Evolutionary conservation across 2,888 invertebrate genomes (phyloP).

Genomic region (Fabriciana adippe): DNA sequence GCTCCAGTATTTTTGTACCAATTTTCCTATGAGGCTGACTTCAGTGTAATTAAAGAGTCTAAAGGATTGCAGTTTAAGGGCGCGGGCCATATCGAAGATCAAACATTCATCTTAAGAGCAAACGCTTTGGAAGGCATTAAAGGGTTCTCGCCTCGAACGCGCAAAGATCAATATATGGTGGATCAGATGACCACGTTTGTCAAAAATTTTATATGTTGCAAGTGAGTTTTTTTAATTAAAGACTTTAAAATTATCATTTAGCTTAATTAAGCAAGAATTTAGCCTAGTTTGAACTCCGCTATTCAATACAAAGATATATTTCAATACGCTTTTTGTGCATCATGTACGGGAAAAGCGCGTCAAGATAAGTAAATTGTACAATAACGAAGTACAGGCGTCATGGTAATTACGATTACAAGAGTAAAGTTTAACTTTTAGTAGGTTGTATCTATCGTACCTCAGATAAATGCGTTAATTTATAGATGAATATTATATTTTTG

Average conservation of each 20-base stretch:
- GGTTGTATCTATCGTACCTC: too few relatives aligned
- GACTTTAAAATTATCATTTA: not conserved
- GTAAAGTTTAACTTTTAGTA: too few relatives aligned
- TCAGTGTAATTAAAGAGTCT: conserved; percentile 70
- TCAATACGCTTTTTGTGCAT: too few relatives aligned
- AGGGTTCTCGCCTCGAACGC: conserved; percentile 41
- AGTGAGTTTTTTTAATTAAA: conserved; percentile 49
- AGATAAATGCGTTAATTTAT: too few relatives aligned
- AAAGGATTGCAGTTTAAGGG: conserved; percentile 66
- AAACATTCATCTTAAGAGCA: conserved; percentile 77
- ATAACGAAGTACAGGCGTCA: too few relatives aligned
- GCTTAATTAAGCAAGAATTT: not conserved
- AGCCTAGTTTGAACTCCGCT: not conserved
- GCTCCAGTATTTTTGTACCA: conserved; percentile 79
- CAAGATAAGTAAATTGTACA: too few relatives aligned
- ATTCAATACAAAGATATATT: too few relatives aligned
- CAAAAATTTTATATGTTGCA: conserved; percentile 57
- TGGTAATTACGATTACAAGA: too few relatives aligned
- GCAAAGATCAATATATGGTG: conserved; percentile 52
- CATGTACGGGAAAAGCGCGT: too few relatives aligned
- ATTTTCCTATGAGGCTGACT: conserved; percentile 75
- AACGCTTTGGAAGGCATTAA: conserved; percentile 51
- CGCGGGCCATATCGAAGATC: conserved; percentile 83
- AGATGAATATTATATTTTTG: too few relatives aligned
- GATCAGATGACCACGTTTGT: conserved; percentile 60